Base-by-base conservation (phyloP, 2,113 vertebrate species). In the Prionailurus bengalensis region DNA sequence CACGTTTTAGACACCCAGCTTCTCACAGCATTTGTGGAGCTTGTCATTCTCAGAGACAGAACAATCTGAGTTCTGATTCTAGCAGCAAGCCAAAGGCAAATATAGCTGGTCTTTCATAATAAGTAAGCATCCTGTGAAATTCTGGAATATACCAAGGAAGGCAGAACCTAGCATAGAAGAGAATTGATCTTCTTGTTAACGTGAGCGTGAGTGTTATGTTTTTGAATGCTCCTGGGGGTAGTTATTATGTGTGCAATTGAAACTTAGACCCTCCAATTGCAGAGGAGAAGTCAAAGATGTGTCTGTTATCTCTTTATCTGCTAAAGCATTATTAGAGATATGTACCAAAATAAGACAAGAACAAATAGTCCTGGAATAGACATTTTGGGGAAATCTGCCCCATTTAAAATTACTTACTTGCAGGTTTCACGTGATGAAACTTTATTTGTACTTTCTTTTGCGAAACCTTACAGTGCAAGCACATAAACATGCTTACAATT, bases 241-340 rank as follows among this genome's bases (percentile, higher is more conserved):
- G 58, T 83, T 48, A 87, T 15, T n/a, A 4, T 12, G 8, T 1
- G 19, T 27, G 25, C 42, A 13, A 83, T 15, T 12, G 10, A 89
- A 87, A 55, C 10, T 27, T 80, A 16, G 25, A 42, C 21, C 42
- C 36, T 78, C 27, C 27, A 71, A 19, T 83, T 63, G n/a, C 7
- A 27, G 19, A 53, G n/a, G 45, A 53, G 63, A 89, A 45, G 39
- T 53, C 4, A 10, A 63, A 83, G 29, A 1, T 39, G 9, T 74
- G 42, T 91, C 89, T 81, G 48, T 84, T 89, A 42, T 33, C 15
- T 95, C 33, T 61, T 94, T 81, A 31, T 53, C 29, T n/a, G 17
- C 17, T 92, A 73, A 85, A 74, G n/a, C 31, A 42, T 71, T 84
- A 63, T 61, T 90, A 61, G 68, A 94, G 48, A 55, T 81, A 96